Percentiles rank a stretch among this genome's conserved stretches.
These are phyloP conservation scores for Proterorhinus semilunaris DNA, from an alignment of 2,113 vertebrate genomes.

Conservation along the genomic window DNA sequence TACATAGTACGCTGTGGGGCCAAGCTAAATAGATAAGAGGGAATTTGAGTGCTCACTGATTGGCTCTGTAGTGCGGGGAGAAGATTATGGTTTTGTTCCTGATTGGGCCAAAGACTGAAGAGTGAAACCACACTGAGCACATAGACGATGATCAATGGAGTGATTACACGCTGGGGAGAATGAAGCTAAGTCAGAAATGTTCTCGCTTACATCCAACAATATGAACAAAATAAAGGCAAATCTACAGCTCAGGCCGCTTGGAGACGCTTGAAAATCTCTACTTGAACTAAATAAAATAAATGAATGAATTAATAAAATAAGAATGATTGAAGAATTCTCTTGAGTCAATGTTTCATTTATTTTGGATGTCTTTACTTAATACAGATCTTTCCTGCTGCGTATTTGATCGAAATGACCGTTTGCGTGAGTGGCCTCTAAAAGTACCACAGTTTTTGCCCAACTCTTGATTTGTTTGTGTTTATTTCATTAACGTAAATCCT, in stretches of 20 bases:
- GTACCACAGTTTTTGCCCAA: background rate
- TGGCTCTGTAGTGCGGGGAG: constrained; percentile 26
- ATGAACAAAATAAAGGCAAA: too few relatives aligned
- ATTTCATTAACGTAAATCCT: constrained; percentile 18
- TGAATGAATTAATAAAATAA: too few relatives aligned
- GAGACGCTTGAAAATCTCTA: too few relatives aligned
- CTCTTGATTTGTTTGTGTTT: constrained; percentile 41
- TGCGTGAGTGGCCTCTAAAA: constrained; percentile 17
- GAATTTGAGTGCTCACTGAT: constrained; percentile 61
- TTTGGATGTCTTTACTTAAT: background rate
- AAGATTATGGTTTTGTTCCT: constrained; percentile 41
- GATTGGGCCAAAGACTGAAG: constrained; percentile 53
- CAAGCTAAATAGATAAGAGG: constrained; percentile 59
- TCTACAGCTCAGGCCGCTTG: too few relatives aligned
- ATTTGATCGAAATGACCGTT: background rate
- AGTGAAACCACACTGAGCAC: constrained; percentile 50
- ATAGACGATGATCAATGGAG: constrained; percentile 52
- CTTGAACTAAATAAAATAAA: too few relatives aligned
- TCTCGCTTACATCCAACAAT: too few relatives aligned
- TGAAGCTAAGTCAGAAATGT: too few relatives aligned
- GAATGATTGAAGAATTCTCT: too few relatives aligned
- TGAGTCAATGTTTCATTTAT: too few relatives aligned
- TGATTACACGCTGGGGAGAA: background rate
- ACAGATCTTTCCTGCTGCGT: background rate
- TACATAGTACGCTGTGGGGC: constrained; percentile 30